Base-by-base conservation (phyloP, 92 coral and sea anemone genomes). In the Heliopora coerulea region DNA sequence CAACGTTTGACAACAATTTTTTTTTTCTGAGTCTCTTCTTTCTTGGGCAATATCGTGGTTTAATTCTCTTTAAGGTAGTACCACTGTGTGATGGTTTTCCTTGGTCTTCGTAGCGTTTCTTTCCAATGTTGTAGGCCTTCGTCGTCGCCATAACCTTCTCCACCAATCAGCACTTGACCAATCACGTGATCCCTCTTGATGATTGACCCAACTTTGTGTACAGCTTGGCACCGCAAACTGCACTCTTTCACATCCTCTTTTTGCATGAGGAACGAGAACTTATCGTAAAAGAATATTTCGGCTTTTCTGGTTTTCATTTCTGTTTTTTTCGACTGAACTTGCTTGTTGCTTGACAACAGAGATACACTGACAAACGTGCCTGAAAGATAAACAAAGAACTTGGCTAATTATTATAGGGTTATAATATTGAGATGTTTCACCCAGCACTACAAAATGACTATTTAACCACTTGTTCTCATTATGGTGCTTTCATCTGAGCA, bases 271-370 rank as follows among this genome's bases (percentile, higher is more conserved):
- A 95, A 89, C 7, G 99, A 86, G 54, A 69, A 89, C 42, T 85
- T 90, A 74, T 95, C 99, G 83, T 95, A 95, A 44, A 87, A 95
- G 8, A 89, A 62, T 8, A 95, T 86, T 39, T 95, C 95, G 17
- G 89, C 72, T 33, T 83, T 84, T 31, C 65, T 75, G 49, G 85
- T 95, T 88, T 89, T 89, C 49, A 81, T 81, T 14, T 87, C 79
- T 13, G 95, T 89, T 79, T 70, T 83, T 70, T 74, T 78, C 50
- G 95, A 58, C 59, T 86, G 88, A 14, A 88, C 37, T 35, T 68
- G 65, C 10, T 54, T 83, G 49, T 86, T 68, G 25, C 83, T 85
- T 6, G 65, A 78, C 30, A 62, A 23, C 26, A 95, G 75, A 0
- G 89, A 61, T 30, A 86, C 80, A 14, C 49, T 84, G 42, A 95